A percentile compares a stretch with the other conserved stretches of the same genome.
phyloP scores from a whole-genome alignment of 2,113 vertebrate species.

The Hippocampus zosterae region DNA sequence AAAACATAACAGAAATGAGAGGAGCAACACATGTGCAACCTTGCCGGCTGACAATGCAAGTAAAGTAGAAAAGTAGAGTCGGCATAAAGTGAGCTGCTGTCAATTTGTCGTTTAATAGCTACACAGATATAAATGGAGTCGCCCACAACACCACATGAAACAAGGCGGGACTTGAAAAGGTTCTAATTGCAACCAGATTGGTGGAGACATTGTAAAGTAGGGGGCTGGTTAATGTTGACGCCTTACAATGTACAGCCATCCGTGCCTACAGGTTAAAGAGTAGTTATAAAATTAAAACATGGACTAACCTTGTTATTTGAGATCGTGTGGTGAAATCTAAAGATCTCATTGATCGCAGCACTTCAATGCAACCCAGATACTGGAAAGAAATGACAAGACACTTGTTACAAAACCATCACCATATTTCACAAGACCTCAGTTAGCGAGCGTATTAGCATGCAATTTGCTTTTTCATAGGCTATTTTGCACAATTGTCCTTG shows the following conservation, averaged over 20 bases:
- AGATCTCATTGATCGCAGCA: conserved; percentile 80
- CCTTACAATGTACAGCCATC: not conserved
- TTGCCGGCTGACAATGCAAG: conserved; percentile 26
- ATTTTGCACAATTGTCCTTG: too few species aligned
- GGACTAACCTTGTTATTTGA: conserved; percentile 75
- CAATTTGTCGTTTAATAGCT: conserved; percentile 43
- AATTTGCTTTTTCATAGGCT: too few species aligned
- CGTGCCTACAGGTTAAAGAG: not conserved
- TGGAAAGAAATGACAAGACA: conserved; percentile 50
- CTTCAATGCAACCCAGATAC: conserved; percentile 80
- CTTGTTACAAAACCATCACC: not conserved
- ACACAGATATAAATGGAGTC: conserved; percentile 11
- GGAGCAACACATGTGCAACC: conserved; percentile 9
- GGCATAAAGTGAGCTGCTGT: conserved; percentile 53
- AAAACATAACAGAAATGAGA: not conserved
- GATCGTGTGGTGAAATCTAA: conserved; percentile 79
- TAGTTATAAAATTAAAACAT: conserved; percentile 2
- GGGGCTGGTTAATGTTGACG: not conserved
- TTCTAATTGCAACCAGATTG: not conserved
- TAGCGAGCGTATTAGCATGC: not conserved
- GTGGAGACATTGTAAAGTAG: not conserved
- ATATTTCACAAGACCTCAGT: not conserved
- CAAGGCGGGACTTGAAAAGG: conserved; percentile 7
- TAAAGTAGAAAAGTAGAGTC: conserved; percentile 67
- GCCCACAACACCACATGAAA: not conserved